Conservation (phyloP, 2,797 vertebrate species). For the Clamator glandarius region DNA sequence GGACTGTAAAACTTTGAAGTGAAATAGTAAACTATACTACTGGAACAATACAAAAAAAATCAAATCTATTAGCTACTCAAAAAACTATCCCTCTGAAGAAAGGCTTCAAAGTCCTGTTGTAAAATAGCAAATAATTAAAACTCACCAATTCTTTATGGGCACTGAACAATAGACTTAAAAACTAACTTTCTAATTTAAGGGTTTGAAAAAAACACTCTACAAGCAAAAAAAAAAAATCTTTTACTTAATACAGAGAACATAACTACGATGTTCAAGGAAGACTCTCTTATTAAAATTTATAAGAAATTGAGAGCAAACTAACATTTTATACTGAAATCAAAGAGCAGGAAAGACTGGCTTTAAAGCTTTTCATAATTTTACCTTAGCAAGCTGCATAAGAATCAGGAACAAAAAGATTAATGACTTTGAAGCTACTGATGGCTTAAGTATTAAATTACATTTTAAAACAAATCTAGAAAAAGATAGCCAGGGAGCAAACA, state of each 20-base stretch:
- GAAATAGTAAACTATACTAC: constrained; percentile 4
- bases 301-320: background rate
- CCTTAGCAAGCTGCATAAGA: background rate
- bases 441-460: background rate
- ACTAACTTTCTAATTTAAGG: constrained; percentile 8
- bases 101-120: constrained; percentile 32
- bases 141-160: background rate
- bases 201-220: background rate
- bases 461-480: constrained; percentile 4
- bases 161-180: constrained; percentile 29
- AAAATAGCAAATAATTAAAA: constrained; percentile 36
- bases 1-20: background rate
- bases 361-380: background rate
- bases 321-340: background rate
- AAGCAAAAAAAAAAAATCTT: constrained; percentile 15
- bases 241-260: constrained; percentile 13
- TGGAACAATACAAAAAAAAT: background rate
- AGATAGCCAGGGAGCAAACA: background rate
- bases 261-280: background rate
- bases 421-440: background rate
- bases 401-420: background rate
- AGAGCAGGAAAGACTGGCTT: background rate
- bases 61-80: background rate
- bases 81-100: constrained; percentile 34
- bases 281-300: background rate